Percentiles rank a stretch among this genome's conserved stretches.
phyloP scores from a whole-genome alignment of 2,797 vertebrate genomes.

The Borostomias antarcticus region DNA sequence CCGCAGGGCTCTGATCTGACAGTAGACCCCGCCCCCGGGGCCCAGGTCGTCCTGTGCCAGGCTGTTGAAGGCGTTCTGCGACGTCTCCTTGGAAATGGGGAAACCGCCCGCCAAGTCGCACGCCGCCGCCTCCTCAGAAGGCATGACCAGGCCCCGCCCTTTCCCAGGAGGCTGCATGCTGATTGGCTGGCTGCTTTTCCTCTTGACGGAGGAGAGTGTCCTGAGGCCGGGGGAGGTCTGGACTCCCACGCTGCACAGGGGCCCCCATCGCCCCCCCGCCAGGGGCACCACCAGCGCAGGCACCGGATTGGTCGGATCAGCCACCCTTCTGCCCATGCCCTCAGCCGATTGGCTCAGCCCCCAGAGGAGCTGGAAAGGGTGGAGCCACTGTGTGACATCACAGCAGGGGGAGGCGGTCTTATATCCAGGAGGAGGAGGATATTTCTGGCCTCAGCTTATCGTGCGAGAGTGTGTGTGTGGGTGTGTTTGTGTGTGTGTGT shows the following conservation, averaged over 20 bases:
- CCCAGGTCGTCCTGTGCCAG: constrained; percentile 71
- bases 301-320: constrained; percentile 78
- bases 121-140: constrained; percentile 49
- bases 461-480: constrained; percentile 10
- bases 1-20: constrained; percentile 69
- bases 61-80: constrained; percentile 73
- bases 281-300: constrained; percentile 78
- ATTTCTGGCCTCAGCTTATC: too few relatives aligned
- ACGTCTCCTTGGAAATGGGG: constrained; percentile 65
- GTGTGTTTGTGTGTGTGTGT: constrained; percentile 4
- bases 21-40: constrained; percentile 72
- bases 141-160: constrained; percentile 23
- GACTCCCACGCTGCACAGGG: constrained; percentile 87
- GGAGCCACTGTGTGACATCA: constrained; percentile 39
- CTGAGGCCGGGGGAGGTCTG: constrained; percentile 95
- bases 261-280: constrained; percentile 78
- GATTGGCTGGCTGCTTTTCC: constrained; percentile 69
- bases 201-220: constrained; percentile 86
- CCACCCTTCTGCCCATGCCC: constrained; percentile 79
- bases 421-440: neutral
- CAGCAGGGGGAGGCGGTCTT: neutral
- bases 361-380: constrained; percentile 73
- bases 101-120: constrained; percentile 56
- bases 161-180: constrained; percentile 32
- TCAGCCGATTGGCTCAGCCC: constrained; percentile 71